A percentile compares a stretch with the other conserved stretches of the same genome.
Conservation (phyloP, 2,888 invertebrate species). For the Octonoba sinensis region DNA sequence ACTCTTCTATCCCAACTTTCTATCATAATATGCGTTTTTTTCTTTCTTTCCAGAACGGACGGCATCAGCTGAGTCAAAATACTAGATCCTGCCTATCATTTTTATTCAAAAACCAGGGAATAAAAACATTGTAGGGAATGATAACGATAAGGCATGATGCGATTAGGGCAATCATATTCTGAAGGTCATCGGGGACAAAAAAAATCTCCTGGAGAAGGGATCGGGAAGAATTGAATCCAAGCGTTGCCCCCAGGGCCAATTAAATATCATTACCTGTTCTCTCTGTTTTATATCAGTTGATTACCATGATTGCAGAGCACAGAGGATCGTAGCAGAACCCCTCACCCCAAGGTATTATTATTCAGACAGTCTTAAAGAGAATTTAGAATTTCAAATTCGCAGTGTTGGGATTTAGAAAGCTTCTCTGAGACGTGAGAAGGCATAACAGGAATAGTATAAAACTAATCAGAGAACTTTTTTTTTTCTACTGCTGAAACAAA, state of each 20-base stretch:
- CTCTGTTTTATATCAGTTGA: conserved; percentile 14
- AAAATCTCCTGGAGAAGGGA: neutral
- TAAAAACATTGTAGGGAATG: too few relatives aligned
- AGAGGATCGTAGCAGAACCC: neutral
- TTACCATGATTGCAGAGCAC: neutral
- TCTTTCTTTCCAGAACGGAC: too few relatives aligned
- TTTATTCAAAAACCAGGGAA: too few relatives aligned
- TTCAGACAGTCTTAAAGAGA: neutral
- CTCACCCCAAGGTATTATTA: neutral
- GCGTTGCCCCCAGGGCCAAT: conserved; percentile 31
- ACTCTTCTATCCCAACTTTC: too few relatives aligned
- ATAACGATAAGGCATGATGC: neutral
- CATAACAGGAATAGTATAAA: too few relatives aligned
- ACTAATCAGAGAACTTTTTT: too few relatives aligned
- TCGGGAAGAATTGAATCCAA: conserved; percentile 19
- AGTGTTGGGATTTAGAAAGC: neutral
- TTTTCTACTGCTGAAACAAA: neutral
- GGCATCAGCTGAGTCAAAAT: too few relatives aligned
- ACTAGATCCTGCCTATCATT: too few relatives aligned
- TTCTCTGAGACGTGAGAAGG: neutral
- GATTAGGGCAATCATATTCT: neutral
- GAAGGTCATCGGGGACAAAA: conserved; percentile 4
- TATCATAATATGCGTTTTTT: too few relatives aligned
- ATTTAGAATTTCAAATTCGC: conserved; percentile 5
- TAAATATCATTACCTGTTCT: conserved; percentile 33